A percentile compares a stretch with the other conserved stretches of the same genome.
Conservation (phyloP, 2,113 vertebrate species). For the Albula glossodonta region DNA sequence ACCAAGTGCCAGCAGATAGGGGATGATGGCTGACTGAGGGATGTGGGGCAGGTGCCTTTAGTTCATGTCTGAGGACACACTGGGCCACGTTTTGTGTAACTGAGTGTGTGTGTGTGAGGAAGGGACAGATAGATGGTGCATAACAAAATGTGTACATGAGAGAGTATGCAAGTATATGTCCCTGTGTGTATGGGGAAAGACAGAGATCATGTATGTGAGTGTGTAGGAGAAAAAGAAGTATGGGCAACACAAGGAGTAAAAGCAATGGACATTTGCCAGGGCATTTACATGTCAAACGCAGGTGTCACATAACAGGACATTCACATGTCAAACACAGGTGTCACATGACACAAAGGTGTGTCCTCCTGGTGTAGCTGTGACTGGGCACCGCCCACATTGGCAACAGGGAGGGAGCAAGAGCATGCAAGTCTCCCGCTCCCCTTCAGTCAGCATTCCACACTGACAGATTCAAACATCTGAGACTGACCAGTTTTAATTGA, state of each 20-base stretch:
- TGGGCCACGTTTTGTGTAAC: neutral
- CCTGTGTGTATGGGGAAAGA: neutral
- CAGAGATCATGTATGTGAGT: neutral
- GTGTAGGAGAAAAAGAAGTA: no score
- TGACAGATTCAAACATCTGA: neutral
- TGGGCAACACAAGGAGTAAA: neutral
- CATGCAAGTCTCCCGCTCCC: neutral
- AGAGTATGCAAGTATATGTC: neutral
- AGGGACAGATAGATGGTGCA: neutral
- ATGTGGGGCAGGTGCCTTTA: neutral
- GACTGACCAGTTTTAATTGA: conserved; percentile 27
- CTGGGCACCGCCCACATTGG: no score
- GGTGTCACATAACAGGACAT: no score
- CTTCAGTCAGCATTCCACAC: conserved; percentile 23
- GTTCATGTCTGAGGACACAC: neutral
- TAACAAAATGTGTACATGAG: neutral
- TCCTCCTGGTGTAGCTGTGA: no score
- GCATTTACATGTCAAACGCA: no score
- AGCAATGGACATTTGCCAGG: neutral
- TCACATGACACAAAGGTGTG: no score
- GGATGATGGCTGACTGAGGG: neutral
- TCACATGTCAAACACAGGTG: no score
- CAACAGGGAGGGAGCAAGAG: no score
- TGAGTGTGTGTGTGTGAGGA: neutral
- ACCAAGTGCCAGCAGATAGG: neutral